Base-by-base conservation (phyloP, 1,140 invertebrate genomes). In the Druon quercuslanigerum region DNA sequence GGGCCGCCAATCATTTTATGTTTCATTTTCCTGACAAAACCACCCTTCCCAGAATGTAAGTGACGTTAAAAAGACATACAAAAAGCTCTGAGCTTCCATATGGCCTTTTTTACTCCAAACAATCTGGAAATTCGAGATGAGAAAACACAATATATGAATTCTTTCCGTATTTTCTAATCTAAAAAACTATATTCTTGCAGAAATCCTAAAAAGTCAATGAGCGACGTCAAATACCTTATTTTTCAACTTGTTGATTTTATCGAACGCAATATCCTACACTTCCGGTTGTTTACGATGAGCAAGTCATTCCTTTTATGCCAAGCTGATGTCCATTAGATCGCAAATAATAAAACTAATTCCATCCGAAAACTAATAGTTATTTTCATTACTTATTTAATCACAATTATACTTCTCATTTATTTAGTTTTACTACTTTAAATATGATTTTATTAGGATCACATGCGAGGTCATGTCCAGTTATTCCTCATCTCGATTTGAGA, bases 1-100 rank as follows among this genome's bases (percentile, higher is more conserved):
- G 25, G 14, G 60, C 60, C 60, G 60, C 60, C 60, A 66, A 66
- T 66, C 60, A 66, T 66, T 66, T 66, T 66, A 33, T 33, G 33
- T 40, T 66, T 66, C 33, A 40, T 33, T 16, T 40, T 40, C 4
- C 60, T 25, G 40, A 66, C n/a, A 66, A 13, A 66, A 40, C 14
- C 25, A 66, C 33, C 60, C 11, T 66, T 16, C 33, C 33, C 14
- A 7, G 33, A 66, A 40, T 66, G 25, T 66, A n/a, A 54, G 40
- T 46, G 17, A 54, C 17, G 17, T 16, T 40, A 13, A n/a, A 60
- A 40, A 66, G 25, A 16, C 40, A 33, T 40, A 13, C 14, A 66
- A 33, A 16, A 40, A 66, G 60, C 25, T 40, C 25, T 66, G 20
- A 40, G 40, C 25, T 40, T 66, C n/a, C n/a, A 66, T 46, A 46